Evolutionary conservation across 2,113 vertebrate genomes (phyloP).

Genomic region (Patagioenas fasciata): DNA sequence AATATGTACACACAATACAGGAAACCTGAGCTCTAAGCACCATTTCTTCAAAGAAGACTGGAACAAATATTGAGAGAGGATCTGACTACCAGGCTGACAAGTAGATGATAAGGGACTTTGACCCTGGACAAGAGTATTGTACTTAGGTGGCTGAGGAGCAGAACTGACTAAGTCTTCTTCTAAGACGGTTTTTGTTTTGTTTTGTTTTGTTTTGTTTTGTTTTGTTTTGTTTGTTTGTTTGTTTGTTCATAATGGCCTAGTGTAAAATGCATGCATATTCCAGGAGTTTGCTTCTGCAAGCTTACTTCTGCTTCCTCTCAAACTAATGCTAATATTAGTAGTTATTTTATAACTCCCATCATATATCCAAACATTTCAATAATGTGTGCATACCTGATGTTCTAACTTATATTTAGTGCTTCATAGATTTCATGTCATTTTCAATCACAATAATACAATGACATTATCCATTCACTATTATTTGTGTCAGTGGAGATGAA

Average conservation of each 20-base stretch:
- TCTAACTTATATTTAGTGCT: neutral
- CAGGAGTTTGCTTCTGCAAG: neutral
- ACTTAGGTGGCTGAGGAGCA: neutral
- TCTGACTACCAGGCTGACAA: neutral
- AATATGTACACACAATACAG: neutral
- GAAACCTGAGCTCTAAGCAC: neutral
- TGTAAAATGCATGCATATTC: neutral
- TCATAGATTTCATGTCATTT: neutral
- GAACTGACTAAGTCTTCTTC: neutral
- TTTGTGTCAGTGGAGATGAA: constrained; percentile 7
- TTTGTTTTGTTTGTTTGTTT: no score
- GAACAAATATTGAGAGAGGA: neutral
- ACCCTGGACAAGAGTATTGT: neutral
- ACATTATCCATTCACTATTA: constrained; percentile 6
- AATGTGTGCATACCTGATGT: neutral
- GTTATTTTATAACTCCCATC: neutral
- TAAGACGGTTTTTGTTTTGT: neutral
- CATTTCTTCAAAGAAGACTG: neutral
- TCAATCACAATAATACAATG: neutral
- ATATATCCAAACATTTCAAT: constrained; percentile 16
- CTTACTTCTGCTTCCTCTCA: neutral
- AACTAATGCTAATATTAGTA: neutral
- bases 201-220: no score
- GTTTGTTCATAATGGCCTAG: neutral
- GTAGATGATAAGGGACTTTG: neutral